Evolutionary conservation across 1,140 invertebrate genomes (phyloP).

Genomic region (Batillaria attramentaria): DNA sequence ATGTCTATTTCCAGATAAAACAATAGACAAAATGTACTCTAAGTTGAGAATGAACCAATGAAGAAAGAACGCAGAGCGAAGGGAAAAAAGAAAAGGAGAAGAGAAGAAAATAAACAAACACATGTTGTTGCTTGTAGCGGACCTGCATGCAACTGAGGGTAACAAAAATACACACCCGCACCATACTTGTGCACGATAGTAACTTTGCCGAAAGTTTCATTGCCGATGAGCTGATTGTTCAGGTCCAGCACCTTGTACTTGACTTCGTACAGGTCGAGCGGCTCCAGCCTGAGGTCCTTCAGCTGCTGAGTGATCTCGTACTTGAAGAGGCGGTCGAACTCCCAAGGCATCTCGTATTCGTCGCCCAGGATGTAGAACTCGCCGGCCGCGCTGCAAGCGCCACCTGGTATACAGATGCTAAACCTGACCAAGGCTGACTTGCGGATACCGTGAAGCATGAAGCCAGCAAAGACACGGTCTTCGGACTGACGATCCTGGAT

Average conservation of each 20-base stretch:
- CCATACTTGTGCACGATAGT: constrained; percentile 25
- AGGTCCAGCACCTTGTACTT: constrained; percentile 29
- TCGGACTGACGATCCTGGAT: not conserved
- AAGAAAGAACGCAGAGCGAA: not conserved
- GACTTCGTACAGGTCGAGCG: constrained; percentile 35
- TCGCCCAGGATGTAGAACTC: constrained; percentile 51
- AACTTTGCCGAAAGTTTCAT: constrained; percentile 11
- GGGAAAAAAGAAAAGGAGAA: not conserved
- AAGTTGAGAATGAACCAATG: too few species aligned
- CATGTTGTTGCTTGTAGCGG: too few species aligned
- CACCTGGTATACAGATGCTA: not conserved
- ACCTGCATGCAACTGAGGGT: too few species aligned
- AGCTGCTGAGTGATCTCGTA: constrained; percentile 44
- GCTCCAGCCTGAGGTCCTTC: constrained; percentile 26
- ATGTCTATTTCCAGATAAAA: too few species aligned
- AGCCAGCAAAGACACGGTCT: constrained; percentile 40
- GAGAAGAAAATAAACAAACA: not conserved
- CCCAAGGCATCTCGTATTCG: constrained; percentile 42
- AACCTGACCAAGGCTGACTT: constrained; percentile 37
- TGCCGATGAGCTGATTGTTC: not conserved
- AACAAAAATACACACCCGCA: too few species aligned
- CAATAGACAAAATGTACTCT: too few species aligned
- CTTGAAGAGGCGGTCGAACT: constrained; percentile 42
- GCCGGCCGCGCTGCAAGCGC: constrained; percentile 27
- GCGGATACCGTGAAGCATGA: constrained; percentile 43